A percentile compares a stretch with the other conserved stretches of the same genome.
Evolutionary conservation across 2,797 vertebrate species (phyloP).

Genomic region (Balearica regulorum): DNA sequence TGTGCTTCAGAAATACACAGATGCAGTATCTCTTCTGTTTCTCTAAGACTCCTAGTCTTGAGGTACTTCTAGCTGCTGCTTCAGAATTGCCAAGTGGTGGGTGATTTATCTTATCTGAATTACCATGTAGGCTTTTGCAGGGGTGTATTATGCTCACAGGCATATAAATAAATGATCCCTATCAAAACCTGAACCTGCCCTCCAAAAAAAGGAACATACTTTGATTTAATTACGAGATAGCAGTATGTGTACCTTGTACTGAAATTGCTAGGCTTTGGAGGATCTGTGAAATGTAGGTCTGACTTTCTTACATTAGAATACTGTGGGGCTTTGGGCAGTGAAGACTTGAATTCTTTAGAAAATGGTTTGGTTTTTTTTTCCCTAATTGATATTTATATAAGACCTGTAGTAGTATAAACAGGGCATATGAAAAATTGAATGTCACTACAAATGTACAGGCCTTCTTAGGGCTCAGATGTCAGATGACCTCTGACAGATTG

Average conservation of each 20-base stretch:
- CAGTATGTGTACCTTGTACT: background rate
- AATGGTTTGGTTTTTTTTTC: too few relatives aligned
- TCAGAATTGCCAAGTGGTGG: background rate
- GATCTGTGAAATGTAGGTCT: background rate
- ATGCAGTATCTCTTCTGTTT: background rate
- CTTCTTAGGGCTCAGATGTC: background rate
- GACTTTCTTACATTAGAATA: background rate
- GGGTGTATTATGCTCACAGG: background rate
- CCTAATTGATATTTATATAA: background rate
- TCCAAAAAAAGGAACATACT: background rate
- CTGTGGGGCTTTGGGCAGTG: background rate
- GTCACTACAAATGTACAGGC: background rate
- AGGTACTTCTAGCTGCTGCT: background rate
- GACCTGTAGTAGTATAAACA: background rate
- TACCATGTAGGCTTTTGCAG: background rate
- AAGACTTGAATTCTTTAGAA: background rate
- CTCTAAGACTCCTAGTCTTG: background rate
- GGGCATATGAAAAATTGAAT: background rate
- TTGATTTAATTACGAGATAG: background rate
- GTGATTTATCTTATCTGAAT: background rate
- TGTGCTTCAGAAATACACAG: background rate
- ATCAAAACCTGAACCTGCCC: background rate
- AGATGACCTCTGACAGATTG: background rate
- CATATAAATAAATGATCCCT: background rate
- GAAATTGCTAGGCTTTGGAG: background rate